phyloP scores from a whole-genome alignment of 2,113 vertebrate species.

The Monarcha castaneiventris region DNA sequence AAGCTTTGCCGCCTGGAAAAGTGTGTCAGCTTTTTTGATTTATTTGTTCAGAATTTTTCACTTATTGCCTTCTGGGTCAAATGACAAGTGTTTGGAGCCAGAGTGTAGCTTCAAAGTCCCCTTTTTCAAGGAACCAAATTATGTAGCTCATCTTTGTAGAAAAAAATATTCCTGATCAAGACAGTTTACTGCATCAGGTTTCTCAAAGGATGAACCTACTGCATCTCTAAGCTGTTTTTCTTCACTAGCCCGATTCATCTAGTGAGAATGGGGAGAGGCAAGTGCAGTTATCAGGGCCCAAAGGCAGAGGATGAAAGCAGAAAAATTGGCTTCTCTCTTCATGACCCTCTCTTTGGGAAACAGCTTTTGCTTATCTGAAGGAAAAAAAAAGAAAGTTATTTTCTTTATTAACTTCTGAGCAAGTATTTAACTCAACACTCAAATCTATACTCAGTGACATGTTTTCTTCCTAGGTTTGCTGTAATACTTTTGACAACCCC shows the following conservation, averaged over 20 bases:
- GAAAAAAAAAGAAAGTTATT: background rate
- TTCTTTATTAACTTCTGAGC: background rate
- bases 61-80: slow-evolving; percentile 49
- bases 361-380: slow-evolving; percentile 7
- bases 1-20: background rate
- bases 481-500: background rate
- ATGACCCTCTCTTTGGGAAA: slow-evolving; percentile 17
- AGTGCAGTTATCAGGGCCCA: background rate
- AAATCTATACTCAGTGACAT: background rate
- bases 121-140: slow-evolving; percentile 2
- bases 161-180: slow-evolving; percentile 24
- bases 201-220: slow-evolving; percentile 38
- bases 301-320: slow-evolving; percentile 36
- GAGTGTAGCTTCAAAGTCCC: slow-evolving; percentile 33
- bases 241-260: slow-evolving; percentile 15
- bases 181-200: background rate
- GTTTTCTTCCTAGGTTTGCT: background rate
- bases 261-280: background rate
- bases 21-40: slow-evolving; percentile 24
- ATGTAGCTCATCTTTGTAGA: background rate
- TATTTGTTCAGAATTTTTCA: slow-evolving; percentile 37
- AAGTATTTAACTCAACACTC: background rate
- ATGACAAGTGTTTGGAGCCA: slow-evolving; percentile 36
- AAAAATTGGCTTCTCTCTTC: background rate
- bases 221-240: slow-evolving; percentile 44